Evolutionary conservation across 2,888 invertebrate genomes (phyloP), one percentile per base, ranked within the genome.

Genomic region (Punctoribates punctum): DNA sequence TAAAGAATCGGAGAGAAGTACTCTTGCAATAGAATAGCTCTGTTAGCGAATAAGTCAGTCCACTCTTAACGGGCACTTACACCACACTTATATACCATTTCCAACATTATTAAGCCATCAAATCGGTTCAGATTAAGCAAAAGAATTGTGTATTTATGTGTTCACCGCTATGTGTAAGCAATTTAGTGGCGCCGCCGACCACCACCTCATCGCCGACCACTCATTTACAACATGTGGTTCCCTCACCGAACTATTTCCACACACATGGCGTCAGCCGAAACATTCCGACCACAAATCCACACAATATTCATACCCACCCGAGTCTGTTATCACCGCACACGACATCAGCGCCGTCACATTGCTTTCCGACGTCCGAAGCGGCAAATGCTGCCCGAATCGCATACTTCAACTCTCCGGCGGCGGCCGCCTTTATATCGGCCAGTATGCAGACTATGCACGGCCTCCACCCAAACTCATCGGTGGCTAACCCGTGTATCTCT

Each of bases 351-450:
- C 15, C 3, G 17, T 60, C 57, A 1, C 74, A 74, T 34, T 74
- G 74, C 15, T 72, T 65, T 34, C 38, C 77, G 67, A 20, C 78
- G 11, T 23, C 75, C 8, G 75, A 74, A 23, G 70, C 65, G 60
- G 60, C 65, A 11, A 70, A 70, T 29, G 70, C 70, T 54, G 80
- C 82, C 46, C 81, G 82, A 75, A 78, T 93, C 60, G 93, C 93
- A 88, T 94, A 94, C 34, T 62, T 62, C 85, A 93, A 93, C 85
- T 93, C 93, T 83, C 93, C 93, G 60, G 93, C 93, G n/a, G 93
- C 93, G 13, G 80, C 79, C 70, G 93, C 92, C 15, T 75, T 78
- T 29, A 78, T 78, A 73, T 77, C 78, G 20, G 77, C 77, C 20
- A 76, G 77, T 54, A 77, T 77, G 62, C 62, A 62, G 62, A 62